phyloP scores from a whole-genome alignment of 2,888 invertebrate genomes.

The Apotomis betuletana region DNA sequence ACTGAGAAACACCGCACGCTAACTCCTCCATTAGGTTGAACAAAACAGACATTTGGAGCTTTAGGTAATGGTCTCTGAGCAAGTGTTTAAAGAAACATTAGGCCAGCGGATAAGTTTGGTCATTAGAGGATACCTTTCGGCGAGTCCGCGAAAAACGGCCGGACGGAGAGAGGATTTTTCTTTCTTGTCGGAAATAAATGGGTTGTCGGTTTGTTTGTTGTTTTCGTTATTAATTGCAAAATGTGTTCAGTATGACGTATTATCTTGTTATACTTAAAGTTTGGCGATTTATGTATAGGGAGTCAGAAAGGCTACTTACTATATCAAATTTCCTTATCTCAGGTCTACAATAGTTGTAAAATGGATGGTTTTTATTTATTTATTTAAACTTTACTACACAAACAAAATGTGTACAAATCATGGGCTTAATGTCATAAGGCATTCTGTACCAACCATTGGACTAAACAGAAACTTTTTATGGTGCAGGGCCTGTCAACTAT shows the following conservation, averaged over 20 bases:
- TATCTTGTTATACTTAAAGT: no score
- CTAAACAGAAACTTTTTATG: no score
- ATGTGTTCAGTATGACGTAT: neutral
- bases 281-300: no score
- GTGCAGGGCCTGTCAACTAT: no score
- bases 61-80: conserved; percentile 57
- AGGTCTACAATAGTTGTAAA: no score
- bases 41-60: conserved; percentile 47
- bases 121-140: conserved; percentile 61
- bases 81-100: conserved; percentile 74
- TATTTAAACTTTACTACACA: no score
- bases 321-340: no score
- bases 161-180: conserved; percentile 41
- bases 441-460: no score
- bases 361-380: no score
- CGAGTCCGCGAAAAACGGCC: conserved; percentile 48
- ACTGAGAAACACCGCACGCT: conserved; percentile 62
- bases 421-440: no score
- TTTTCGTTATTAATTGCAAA: conserved; percentile 5
- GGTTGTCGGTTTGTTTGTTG: conserved; percentile 18
- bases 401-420: no score
- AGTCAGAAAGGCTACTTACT: no score
- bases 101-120: conserved; percentile 62
- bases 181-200: conserved; percentile 35
- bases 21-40: conserved; percentile 46